phyloP scores from a whole-genome alignment of 1,140 invertebrate species.

The Cyphomyrmex costatus region DNA sequence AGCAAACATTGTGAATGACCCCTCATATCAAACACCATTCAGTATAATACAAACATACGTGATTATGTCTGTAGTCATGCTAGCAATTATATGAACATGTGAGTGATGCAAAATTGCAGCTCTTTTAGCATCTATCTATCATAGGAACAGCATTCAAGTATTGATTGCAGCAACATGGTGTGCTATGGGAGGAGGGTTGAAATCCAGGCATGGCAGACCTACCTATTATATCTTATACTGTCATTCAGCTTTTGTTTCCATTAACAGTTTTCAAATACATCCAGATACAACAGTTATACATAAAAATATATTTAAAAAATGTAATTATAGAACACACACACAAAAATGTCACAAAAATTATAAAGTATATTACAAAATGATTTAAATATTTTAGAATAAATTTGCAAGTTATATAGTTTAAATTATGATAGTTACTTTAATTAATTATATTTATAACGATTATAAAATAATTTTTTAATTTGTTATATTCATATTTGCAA shows the following conservation, averaged over 20 bases:
- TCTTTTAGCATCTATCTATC: constrained; percentile 75
- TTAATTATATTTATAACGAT: constrained; percentile 14
- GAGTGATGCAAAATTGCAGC: constrained; percentile 33
- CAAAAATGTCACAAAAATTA: background rate
- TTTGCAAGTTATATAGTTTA: background rate
- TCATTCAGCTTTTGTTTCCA: constrained; percentile 61
- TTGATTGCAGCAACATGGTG: constrained; percentile 85
- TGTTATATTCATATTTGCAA: background rate
- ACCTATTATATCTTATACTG: constrained; percentile 77
- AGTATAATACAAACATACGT: constrained; percentile 59
- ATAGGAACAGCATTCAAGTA: constrained; percentile 84
- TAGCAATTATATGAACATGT: background rate
- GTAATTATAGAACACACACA: background rate
- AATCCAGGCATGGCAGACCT: constrained; percentile 82
- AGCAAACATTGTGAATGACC: constrained; percentile 25
- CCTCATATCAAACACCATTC: constrained; percentile 67
- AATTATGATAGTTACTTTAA: background rate
- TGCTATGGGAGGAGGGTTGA: constrained; percentile 81
- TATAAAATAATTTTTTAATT: background rate
- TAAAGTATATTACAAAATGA: background rate
- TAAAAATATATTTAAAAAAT: constrained; percentile 59
- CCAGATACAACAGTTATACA: constrained; percentile 42
- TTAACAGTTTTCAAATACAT: constrained; percentile 37
- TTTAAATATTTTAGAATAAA: constrained; percentile 14
- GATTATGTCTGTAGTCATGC: background rate